Base-by-base conservation (phyloP, 2,888 invertebrate species). In the Ectemnius cavifrons region DNA sequence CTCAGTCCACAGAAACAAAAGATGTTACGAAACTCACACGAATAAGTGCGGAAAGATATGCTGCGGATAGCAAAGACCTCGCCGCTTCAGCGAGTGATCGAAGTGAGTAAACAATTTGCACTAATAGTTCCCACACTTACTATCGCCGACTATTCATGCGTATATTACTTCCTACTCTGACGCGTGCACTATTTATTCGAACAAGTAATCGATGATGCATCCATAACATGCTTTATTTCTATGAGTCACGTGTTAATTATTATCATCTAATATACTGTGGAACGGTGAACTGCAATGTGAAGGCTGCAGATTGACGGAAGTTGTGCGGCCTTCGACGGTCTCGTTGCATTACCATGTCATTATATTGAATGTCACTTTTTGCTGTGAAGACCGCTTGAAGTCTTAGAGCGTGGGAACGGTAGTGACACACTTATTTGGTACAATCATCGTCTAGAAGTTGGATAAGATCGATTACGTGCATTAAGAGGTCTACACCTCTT, bases 61-160 rank as follows among this genome's bases (percentile, higher is more conserved):
- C 67, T 47, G 76, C 71, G 8, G 64, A 71, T 23, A 63, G 73
- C 8, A 84, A 85, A 69, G 88, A 88, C 72, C 78, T 88, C 67
- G 80, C 79, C 45, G 58, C 79, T 27, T 76, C 85, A 8, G 85
- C 88, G n/a, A 88, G 88, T 67, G 87, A 88, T 66, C 80, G 88
- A 74, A 84, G 88, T 88, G 78, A 86, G 85, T 73, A 28, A 1
- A 59, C 1, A n/a, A 37, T 8, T 37, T 6, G 37, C 18, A 52
- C 59, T 47, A 14, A 57, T 58, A 45, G 37, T 46, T 49, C 13
- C 1, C 27, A 27, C 45, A n/a, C 20, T 62, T 62, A 8, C 23
- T 11, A 20, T 46, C 47, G 14, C 13, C 23, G 20, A 23, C 46
- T 20, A 20, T 37, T 37, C n/a, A 47, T 52, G 49, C 5, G 23